Base-by-base conservation (phyloP, 2,113 vertebrate genomes). In the Antennarius striatus region DNA sequence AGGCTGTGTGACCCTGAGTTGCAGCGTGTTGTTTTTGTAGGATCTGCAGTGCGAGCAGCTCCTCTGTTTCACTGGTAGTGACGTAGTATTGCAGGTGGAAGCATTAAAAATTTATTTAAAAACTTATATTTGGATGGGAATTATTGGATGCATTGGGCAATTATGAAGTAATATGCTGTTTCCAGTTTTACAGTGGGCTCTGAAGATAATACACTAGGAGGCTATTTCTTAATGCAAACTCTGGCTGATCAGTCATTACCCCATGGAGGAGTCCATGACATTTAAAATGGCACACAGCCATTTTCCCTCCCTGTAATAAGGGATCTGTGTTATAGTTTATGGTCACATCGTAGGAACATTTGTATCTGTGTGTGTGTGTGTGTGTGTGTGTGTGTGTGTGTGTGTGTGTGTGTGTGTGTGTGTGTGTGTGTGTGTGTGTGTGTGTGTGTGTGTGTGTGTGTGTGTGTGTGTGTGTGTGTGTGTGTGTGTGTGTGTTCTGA, bases 241-340 rank as follows among this genome's bases (percentile, higher is more conserved):
- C 68, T 60, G 76, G 74, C 79, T 81, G 80, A 84, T 81, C 80
- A 80, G 82, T 81, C 68, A 73, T 90, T 87, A 71, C 68, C 80
- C 72, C 43, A 55, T 9, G 13, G 68, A 66, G 71, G 57, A 83
- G 83, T 79, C 68, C 79, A 75, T 89, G 89, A 83, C 86, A 87
- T 88, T 88, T 83, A 85, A 86, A 86, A 81, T 86, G 81, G 63
- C 83, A 71, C 10, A 67, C 45, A 60, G 83, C 85, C 80, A 71
- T 71, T 67, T 72, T 71, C 56, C 58, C 76, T 85, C 62, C 39
- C 70, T 73, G 59, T 80, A 81, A 79, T 84, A 77, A 84, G 56
- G 77, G 55, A 79, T 67, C 42, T 80, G 64, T 77, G 73, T 82
- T 71, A 79, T 80, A 79, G 79, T 81, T 86, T 85, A 83, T 81